Conservation (phyloP, 2,113 vertebrate species). For the Apus apus region DNA sequence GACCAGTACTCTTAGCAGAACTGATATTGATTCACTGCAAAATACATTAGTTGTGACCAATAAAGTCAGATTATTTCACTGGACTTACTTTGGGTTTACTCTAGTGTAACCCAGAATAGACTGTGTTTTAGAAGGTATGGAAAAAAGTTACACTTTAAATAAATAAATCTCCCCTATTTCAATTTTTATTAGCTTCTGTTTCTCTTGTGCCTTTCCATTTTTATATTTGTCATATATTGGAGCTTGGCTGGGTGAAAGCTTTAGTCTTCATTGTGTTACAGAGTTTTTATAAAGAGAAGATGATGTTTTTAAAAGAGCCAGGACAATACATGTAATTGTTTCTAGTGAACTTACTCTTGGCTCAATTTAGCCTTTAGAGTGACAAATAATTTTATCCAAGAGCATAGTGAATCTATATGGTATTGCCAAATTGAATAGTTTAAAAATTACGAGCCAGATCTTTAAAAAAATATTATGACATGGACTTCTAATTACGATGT, state of each 20-base stretch:
- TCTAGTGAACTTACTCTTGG: slow-evolving; percentile 20
- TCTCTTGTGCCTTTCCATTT: slow-evolving; percentile 26
- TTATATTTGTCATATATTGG: neutral
- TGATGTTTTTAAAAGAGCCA: slow-evolving; percentile 20
- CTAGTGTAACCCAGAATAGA: neutral
- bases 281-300: neutral
- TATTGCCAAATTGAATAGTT: neutral
- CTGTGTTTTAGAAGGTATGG: neutral
- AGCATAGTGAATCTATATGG: slow-evolving; percentile 4
- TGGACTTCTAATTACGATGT: neutral
- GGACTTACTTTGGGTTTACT: slow-evolving; percentile 23
- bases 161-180: slow-evolving; percentile 33
- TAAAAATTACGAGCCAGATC: slow-evolving; percentile 29
- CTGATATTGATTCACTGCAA: slow-evolving; percentile 9
- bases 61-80: slow-evolving; percentile 22
- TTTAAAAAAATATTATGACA: neutral
- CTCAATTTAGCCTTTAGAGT: neutral
- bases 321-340: slow-evolving; percentile 34
- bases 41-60: slow-evolving; percentile 4
- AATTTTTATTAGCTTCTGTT: slow-evolving; percentile 39
- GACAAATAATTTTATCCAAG: slow-evolving; percentile 38
- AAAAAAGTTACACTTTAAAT: slow-evolving; percentile 25
- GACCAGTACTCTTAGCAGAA: neutral
- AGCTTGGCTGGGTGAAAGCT: neutral
- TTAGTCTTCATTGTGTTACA: neutral